Conservation (phyloP, 1,140 invertebrate species). For the Zophobas atratus region DNA sequence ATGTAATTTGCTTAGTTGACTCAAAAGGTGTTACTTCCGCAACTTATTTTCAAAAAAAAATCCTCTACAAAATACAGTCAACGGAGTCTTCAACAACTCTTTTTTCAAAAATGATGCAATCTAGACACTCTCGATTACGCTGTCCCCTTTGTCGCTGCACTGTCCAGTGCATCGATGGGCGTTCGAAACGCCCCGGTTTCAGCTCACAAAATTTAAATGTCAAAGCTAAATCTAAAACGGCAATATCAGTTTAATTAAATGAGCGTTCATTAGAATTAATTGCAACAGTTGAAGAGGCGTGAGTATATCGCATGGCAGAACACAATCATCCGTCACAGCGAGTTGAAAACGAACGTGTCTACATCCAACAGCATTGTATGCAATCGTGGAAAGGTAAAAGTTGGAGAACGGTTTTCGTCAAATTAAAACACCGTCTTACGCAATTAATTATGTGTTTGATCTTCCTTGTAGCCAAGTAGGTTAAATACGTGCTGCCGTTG, state of each 20-base stretch:
- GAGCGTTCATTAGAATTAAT: slow-evolving; percentile 2
- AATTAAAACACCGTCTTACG: slow-evolving; percentile 25
- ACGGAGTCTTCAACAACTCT: no score
- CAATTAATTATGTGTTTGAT: slow-evolving; percentile 28
- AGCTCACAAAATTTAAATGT: neutral
- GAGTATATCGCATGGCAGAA: slow-evolving; percentile 6
- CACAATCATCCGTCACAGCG: neutral
- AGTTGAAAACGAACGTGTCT: neutral
- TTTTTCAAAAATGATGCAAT: no score
- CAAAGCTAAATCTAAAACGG: neutral
- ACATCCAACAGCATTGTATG: slow-evolving; percentile 15
- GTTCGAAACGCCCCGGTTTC: no score
- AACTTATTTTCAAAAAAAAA: no score
- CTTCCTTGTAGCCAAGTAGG: slow-evolving; percentile 20
- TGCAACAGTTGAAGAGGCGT: neutral
- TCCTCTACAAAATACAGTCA: no score
- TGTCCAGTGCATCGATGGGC: no score
- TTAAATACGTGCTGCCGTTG: slow-evolving; percentile 1
- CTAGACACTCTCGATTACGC: no score
- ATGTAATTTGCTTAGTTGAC: no score
- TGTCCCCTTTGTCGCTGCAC: no score
- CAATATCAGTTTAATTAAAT: slow-evolving; percentile 9
- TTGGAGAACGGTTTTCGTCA: slow-evolving; percentile 15
- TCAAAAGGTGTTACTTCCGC: no score
- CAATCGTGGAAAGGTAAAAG: slow-evolving; percentile 37